Evolutionary conservation across 1,140 invertebrate species (phyloP).

Genomic region (Diachasmimorpha longicaudata): DNA sequence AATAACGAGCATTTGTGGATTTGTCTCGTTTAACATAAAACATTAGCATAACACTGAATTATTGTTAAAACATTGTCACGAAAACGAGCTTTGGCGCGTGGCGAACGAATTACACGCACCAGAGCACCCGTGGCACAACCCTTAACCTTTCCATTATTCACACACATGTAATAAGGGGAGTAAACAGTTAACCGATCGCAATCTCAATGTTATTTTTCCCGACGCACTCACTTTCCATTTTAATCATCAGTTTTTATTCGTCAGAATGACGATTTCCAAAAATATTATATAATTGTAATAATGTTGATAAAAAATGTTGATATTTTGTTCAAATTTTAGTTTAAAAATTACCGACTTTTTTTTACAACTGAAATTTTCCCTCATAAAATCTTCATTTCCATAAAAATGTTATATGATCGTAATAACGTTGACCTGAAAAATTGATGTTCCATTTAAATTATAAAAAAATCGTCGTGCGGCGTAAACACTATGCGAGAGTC

Average conservation of each 20-base stretch:
- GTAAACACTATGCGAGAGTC: not conserved
- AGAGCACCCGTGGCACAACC: not conserved
- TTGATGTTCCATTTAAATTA: no score
- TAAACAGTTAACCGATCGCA: not conserved
- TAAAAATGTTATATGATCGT: no score
- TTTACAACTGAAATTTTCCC: no score
- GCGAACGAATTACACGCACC: constrained; percentile 32
- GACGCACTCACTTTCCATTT: no score
- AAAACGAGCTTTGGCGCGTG: constrained; percentile 30
- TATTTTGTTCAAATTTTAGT: no score
- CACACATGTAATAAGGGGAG: not conserved
- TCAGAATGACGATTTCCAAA: no score
- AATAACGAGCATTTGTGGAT: not conserved
- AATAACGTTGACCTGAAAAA: no score
- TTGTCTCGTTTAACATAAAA: constrained; percentile 31
- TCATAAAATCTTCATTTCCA: no score
- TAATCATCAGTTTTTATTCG: no score
- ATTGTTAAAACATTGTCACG: constrained; percentile 18
- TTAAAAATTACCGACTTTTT: no score
- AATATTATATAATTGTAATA: no score
- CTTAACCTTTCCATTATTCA: not conserved
- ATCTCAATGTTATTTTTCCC: not conserved
- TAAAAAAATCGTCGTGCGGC: not conserved
- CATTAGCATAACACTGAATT: constrained; percentile 38
- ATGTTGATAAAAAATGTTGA: no score